These are phyloP conservation scores for Volucella inanis DNA, from an alignment of 2,888 invertebrate genomes.

Conservation along the genomic window DNA sequence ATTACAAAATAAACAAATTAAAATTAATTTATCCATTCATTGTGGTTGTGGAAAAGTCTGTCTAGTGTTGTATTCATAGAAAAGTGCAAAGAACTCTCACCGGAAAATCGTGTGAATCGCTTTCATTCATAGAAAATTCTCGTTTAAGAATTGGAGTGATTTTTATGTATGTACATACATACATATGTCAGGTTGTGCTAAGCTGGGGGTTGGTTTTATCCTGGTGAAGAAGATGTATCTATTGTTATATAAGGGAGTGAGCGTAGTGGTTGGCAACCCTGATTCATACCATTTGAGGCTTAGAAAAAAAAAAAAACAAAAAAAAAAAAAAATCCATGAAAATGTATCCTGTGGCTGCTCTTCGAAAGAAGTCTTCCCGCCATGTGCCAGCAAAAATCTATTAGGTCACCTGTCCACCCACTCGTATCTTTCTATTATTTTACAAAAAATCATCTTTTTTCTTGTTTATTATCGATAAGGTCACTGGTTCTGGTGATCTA, in stretches of 20 bases:
- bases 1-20: constrained; percentile 1
- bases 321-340: not conserved
- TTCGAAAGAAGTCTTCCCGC: not conserved
- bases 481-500: constrained; percentile 1
- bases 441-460: not conserved
- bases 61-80: not conserved
- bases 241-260: constrained; percentile 45
- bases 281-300: not conserved
- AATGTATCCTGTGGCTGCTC: not conserved
- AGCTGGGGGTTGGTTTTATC: constrained; percentile 20
- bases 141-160: too few relatives aligned
- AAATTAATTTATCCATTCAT: constrained; percentile 1
- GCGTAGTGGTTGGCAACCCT: constrained; percentile 19
- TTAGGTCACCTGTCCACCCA: too few relatives aligned
- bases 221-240: not conserved
- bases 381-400: not conserved
- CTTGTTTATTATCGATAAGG: not conserved
- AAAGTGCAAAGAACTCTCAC: constrained; percentile 54
- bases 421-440: not conserved
- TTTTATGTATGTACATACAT: constrained; percentile 24
- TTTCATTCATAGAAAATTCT: constrained; percentile 15
- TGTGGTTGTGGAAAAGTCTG: constrained; percentile 4
- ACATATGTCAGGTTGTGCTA: constrained; percentile 42
- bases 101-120: not conserved
- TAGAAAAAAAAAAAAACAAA: not conserved